Conservation (phyloP, 1,140 invertebrate genomes). For the Gerris buenoi region DNA sequence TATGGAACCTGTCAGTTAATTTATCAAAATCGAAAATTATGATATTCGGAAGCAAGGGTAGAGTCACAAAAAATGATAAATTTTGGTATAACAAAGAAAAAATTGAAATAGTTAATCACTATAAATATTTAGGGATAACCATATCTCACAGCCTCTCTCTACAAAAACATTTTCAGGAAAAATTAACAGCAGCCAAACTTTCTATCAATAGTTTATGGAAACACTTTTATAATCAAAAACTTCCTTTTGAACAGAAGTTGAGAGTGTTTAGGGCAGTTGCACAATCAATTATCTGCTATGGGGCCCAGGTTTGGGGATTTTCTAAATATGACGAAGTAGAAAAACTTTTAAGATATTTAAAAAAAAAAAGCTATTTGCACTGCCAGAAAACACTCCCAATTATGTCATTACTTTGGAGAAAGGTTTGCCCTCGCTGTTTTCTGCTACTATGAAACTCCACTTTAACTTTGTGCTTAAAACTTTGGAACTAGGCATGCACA, state of each 20-base stretch:
- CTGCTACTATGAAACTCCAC: not conserved
- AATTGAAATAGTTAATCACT: not conserved
- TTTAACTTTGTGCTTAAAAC: not conserved
- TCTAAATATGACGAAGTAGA: not conserved
- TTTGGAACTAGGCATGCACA: not conserved
- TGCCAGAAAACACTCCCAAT: not conserved
- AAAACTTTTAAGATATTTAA: not conserved
- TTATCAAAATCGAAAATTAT: not conserved
- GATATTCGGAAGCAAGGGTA: not conserved
- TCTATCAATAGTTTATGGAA: not conserved
- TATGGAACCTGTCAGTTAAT: not conserved
- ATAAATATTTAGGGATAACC: not conserved
- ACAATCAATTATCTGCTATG: not conserved
- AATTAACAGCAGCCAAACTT: not conserved
- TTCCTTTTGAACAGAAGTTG: too few relatives aligned
- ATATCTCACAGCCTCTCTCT: not conserved
- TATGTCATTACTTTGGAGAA: not conserved
- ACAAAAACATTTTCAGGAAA: not conserved
- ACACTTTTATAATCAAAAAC: not conserved
- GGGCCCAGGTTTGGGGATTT: not conserved
- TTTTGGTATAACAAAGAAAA: not conserved
- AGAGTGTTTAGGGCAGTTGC: not conserved
- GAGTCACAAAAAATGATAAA: not conserved
- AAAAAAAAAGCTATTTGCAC: not conserved
- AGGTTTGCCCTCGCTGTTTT: not conserved